phyloP scores from a whole-genome alignment of 1,140 invertebrate genomes.

The Eriocheir sinensis region DNA sequence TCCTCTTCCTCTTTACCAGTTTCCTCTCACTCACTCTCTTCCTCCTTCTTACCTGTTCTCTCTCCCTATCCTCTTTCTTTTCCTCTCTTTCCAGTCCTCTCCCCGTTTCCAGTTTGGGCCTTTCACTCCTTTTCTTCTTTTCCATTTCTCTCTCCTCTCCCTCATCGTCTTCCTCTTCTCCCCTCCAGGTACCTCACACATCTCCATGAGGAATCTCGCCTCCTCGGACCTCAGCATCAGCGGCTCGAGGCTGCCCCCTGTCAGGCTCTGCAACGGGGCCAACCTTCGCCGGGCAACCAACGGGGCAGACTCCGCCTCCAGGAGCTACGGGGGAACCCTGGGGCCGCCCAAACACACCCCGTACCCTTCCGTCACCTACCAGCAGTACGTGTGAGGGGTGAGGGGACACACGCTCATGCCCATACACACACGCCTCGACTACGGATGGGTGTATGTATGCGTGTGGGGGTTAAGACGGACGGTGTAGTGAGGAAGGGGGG shows the following conservation, averaged over 20 bases:
- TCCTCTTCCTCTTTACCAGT: too few relatives aligned
- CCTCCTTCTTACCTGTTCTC: too few relatives aligned
- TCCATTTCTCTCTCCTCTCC: too few relatives aligned
- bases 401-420: too few relatives aligned
- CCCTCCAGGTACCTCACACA: conserved; percentile 51
- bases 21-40: too few relatives aligned
- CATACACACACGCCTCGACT: not conserved
- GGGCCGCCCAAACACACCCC: conserved; percentile 16
- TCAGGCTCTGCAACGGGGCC: conserved; percentile 58
- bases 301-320: conserved; percentile 43
- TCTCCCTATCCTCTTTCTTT: too few relatives aligned
- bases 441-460: too few relatives aligned
- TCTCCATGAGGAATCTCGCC: conserved; percentile 46
- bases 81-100: too few relatives aligned
- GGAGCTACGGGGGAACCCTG: conserved; percentile 50
- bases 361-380: conserved; percentile 48
- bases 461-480: too few relatives aligned
- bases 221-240: conserved; percentile 30
- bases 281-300: conserved; percentile 56
- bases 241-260: conserved; percentile 34
- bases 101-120: too few relatives aligned
- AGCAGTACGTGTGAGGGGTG: conserved; percentile 57
- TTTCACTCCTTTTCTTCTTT: too few relatives aligned
- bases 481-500: not conserved
- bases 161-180: not conserved